These are phyloP conservation scores for Phodopus roborovskii DNA, from an alignment of 2,113 vertebrate genomes.

Conservation along the genomic window DNA sequence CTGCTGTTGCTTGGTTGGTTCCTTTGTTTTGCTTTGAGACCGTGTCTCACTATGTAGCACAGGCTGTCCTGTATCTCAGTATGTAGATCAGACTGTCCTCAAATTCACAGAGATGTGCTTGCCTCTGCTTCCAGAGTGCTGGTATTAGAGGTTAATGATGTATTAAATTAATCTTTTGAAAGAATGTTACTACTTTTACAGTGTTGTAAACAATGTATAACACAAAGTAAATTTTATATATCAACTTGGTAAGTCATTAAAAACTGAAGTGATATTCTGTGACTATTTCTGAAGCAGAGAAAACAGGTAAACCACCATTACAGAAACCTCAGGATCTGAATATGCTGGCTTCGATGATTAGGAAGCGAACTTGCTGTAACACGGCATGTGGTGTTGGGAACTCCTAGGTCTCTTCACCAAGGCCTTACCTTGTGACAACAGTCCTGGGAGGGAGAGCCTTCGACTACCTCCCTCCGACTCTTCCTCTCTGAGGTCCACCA, in stretches of 20 bases:
- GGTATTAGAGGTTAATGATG: background rate
- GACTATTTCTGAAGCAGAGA: constrained; percentile 52
- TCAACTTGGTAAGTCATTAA: background rate
- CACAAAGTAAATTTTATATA: background rate
- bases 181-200: constrained; percentile 8
- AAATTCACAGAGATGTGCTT: background rate
- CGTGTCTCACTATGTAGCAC: background rate
- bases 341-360: background rate
- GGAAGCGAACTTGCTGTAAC: background rate
- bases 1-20: background rate
- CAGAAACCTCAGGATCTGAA: background rate
- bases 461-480: constrained; percentile 93
- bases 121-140: background rate
- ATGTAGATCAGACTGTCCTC: background rate
- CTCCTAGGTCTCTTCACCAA: background rate
- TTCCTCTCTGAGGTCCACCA: constrained; percentile 96
- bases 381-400: background rate
- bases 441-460: constrained; percentile 96
- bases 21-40: background rate
- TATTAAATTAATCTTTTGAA: constrained; percentile 29
- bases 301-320: background rate
- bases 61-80: background rate
- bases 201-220: background rate
- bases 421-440: constrained; percentile 96
- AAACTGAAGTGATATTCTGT: background rate